phyloP scores from a whole-genome alignment of 2,797 vertebrate species.

The Onychomys arenicola region DNA sequence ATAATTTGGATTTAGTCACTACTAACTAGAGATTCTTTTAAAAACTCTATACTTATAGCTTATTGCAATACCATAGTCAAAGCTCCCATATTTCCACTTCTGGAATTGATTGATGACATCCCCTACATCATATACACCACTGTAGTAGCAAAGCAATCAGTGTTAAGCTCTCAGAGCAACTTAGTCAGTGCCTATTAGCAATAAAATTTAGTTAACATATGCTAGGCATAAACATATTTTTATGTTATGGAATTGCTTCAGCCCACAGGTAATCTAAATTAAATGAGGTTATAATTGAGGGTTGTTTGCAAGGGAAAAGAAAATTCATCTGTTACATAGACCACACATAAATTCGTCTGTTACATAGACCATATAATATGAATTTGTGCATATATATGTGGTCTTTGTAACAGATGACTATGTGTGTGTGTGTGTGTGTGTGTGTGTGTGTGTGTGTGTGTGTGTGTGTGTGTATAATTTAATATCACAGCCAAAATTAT shows the following conservation, averaged over 20 bases:
- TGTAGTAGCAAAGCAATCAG: slow-evolving; percentile 35
- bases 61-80: background rate
- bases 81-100: background rate
- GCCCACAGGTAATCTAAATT: slow-evolving; percentile 66
- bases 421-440: background rate
- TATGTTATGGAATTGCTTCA: slow-evolving; percentile 62
- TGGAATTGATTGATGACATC: slow-evolving; percentile 9
- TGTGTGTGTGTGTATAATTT: background rate
- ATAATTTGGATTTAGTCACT: slow-evolving; percentile 55
- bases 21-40: slow-evolving; percentile 40
- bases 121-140: background rate
- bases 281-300: slow-evolving; percentile 72
- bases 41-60: slow-evolving; percentile 1
- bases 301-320: slow-evolving; percentile 56
- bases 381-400: too few species aligned
- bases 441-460: background rate
- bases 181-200: slow-evolving; percentile 63
- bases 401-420: background rate
- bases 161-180: slow-evolving; percentile 55
- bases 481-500: slow-evolving; percentile 60
- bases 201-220: slow-evolving; percentile 65
- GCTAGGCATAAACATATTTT: slow-evolving; percentile 39
- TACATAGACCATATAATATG: too few species aligned
- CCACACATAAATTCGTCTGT: background rate
- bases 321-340: slow-evolving; percentile 59